phyloP scores from a whole-genome alignment of 2,113 vertebrate genomes.

The Sisor rabdophorus region DNA sequence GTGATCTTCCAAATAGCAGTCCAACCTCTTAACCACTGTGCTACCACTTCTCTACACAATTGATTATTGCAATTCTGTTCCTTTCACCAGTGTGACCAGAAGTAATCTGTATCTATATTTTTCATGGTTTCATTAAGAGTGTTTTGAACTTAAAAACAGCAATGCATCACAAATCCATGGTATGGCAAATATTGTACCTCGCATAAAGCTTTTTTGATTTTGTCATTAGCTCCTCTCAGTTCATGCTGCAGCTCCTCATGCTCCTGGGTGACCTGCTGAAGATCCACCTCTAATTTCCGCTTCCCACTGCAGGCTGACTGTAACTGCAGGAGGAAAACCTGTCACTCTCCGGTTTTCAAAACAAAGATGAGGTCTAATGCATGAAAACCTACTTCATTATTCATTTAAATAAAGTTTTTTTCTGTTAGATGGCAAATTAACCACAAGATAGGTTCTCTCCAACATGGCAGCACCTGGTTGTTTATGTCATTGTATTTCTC shows the following conservation, averaged over 20 bases:
- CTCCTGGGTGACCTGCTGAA: slow-evolving; percentile 71
- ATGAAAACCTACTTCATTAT: neutral
- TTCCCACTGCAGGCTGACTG: slow-evolving; percentile 63
- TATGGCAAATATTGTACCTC: slow-evolving; percentile 70
- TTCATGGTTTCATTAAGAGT: too few species aligned
- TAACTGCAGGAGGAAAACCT: slow-evolving; percentile 51
- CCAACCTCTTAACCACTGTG: too few species aligned
- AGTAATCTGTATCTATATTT: too few species aligned
- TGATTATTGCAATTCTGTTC: too few species aligned
- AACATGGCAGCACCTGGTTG: slow-evolving; percentile 64
- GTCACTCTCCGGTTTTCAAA: neutral
- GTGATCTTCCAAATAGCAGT: too few species aligned
- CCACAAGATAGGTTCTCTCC: neutral
- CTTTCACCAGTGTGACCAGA: too few species aligned
- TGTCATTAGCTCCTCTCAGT: slow-evolving; percentile 62
- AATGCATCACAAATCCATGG: too few species aligned
- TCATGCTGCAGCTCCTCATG: slow-evolving; percentile 71
- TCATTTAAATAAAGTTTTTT: neutral
- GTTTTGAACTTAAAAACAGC: too few species aligned
- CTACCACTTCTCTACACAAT: too few species aligned
- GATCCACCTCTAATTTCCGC: slow-evolving; percentile 72
- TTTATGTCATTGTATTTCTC: slow-evolving; percentile 70
- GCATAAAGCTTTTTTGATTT: slow-evolving; percentile 66
- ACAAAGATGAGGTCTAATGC: too few species aligned
- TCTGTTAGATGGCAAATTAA: neutral